phyloP scores from a whole-genome alignment of 2,113 vertebrate species.

The Bostrychus sinensis region DNA sequence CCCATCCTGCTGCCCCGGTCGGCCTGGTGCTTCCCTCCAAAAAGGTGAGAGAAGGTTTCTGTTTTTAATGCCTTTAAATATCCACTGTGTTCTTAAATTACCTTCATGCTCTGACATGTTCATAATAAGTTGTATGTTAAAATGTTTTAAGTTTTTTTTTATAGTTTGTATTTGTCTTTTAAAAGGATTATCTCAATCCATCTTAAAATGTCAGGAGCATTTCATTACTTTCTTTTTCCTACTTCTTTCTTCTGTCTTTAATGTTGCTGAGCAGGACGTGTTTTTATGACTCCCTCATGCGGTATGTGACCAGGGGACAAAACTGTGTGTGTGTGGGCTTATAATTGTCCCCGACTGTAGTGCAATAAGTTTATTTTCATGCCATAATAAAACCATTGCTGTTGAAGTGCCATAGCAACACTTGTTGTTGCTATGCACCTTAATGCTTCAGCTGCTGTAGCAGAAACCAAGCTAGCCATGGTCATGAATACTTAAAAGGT shows the following conservation, averaged over 20 bases:
- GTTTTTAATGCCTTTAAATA: too few relatives aligned
- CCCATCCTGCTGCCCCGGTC: constrained; percentile 84
- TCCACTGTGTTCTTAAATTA: too few relatives aligned
- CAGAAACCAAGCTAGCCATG: constrained; percentile 28
- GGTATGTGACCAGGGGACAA: constrained; percentile 76
- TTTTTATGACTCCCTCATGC: constrained; percentile 83
- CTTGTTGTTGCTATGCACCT: constrained; percentile 59
- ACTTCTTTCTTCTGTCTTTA: constrained; percentile 43
- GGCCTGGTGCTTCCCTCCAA: constrained; percentile 90
- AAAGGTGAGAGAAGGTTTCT: constrained; percentile 81
- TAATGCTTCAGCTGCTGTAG: constrained; percentile 47
- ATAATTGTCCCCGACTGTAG: constrained; percentile 11
- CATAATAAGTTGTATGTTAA: background rate
- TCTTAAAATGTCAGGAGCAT: background rate
- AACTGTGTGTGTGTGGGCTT: constrained; percentile 17
- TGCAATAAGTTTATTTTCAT: constrained; percentile 38
- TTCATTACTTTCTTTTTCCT: constrained; percentile 59
- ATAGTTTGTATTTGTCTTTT: background rate
- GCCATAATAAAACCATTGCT: constrained; percentile 41
- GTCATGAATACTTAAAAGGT: constrained; percentile 10
- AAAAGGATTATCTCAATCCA: background rate
- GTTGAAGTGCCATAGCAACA: constrained; percentile 41
- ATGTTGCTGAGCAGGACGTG: constrained; percentile 78
- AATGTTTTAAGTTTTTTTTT: background rate
- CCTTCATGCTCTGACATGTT: background rate